These are phyloP conservation scores for Babylonia areolata DNA, from an alignment of 1,140 invertebrate species.

Conservation along the genomic window DNA sequence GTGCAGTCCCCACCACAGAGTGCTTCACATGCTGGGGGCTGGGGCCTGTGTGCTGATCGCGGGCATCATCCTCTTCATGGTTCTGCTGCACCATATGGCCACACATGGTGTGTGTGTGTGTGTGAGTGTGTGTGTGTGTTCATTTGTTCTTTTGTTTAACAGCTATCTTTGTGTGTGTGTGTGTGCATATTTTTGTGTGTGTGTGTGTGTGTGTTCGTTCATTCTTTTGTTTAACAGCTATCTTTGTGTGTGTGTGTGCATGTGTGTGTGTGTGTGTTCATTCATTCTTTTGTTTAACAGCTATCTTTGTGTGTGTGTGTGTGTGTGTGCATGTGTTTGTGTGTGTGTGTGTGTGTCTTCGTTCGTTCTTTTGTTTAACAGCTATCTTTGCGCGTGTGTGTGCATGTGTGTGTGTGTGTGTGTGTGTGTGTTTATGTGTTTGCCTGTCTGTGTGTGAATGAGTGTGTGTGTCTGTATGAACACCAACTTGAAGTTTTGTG, in stretches of 20 bases:
- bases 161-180: too few species aligned
- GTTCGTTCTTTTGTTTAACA: too few species aligned
- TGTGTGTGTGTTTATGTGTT: not conserved
- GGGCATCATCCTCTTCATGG: not conserved
- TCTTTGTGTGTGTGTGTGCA: too few species aligned
- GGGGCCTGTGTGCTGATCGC: not conserved
- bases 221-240: too few species aligned
- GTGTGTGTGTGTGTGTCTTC: too few species aligned
- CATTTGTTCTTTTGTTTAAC: too few species aligned
- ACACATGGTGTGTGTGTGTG: not conserved
- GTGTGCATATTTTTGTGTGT: too few species aligned
- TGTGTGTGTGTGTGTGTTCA: too few species aligned
- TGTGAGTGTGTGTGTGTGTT: not conserved
- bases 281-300: too few species aligned
- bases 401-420: not conserved
- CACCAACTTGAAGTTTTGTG: too few species aligned
- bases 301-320: not conserved
- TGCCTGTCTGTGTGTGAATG: not conserved
- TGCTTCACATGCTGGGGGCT: not conserved
- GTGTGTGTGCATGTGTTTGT: too few species aligned
- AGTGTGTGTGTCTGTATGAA: constrained; percentile 13
- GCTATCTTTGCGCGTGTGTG: not conserved
- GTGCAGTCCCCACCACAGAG: not conserved
- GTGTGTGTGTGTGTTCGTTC: too few species aligned
- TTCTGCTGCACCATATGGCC: not conserved